Conservation (phyloP, 2,797 vertebrate genomes). For the Heteromormyrus szaboi region DNA sequence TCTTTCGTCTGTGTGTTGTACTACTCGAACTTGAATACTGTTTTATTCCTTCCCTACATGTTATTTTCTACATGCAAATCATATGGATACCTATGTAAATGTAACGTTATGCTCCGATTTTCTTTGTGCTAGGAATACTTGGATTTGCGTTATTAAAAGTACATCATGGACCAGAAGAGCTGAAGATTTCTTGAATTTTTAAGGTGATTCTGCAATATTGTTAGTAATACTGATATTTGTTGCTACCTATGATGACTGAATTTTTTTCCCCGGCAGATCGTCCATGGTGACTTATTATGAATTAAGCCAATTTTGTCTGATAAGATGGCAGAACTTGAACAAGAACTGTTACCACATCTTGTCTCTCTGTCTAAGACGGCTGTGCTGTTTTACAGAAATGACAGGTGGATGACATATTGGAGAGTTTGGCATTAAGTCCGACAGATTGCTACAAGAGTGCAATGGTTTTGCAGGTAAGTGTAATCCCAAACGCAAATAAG, state of each 20-base stretch:
- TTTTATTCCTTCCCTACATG: not conserved
- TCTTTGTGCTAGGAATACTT: not conserved
- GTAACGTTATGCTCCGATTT: not conserved
- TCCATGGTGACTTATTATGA: conserved; percentile 19
- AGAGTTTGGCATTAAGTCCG: not conserved
- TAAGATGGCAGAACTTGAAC: not conserved
- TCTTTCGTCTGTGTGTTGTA: not conserved
- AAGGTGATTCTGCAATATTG: not conserved
- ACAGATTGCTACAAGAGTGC: not conserved
- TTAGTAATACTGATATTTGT: conserved; percentile 19
- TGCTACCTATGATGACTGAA: conserved; percentile 22
- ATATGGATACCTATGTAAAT: not conserved
- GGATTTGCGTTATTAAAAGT: not conserved
- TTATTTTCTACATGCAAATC: not conserved
- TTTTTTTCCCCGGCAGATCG: conserved; percentile 33
- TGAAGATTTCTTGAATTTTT: not conserved
- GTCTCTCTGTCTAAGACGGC: not conserved
- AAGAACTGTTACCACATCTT: not conserved
- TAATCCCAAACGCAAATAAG: not conserved
- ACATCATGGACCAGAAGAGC: not conserved
- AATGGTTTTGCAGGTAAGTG: not conserved
- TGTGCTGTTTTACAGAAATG: not conserved
- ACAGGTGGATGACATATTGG: not conserved
- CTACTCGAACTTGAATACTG: not conserved
- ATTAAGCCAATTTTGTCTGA: conserved; percentile 27